Evolutionary conservation across 2,113 vertebrate genomes (phyloP).

Genomic region (Ploceus nigricollis): DNA sequence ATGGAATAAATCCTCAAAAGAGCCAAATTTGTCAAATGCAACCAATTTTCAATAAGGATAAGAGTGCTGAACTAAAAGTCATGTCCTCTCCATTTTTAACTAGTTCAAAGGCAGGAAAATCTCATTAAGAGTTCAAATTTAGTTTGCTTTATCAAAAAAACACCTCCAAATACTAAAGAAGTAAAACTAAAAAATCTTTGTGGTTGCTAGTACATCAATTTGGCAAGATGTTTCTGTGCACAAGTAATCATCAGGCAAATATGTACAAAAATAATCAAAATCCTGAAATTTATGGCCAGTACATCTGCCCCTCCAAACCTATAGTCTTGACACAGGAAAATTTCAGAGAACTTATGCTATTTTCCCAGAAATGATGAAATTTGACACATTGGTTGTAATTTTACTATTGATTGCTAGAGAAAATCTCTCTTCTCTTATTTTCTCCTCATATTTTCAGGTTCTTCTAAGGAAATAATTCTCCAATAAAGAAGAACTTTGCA

Average conservation of each 20-base stretch:
- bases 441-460: neutral
- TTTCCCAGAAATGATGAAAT: neutral
- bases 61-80: neutral
- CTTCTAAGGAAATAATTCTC: neutral
- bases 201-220: neutral
- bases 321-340: neutral
- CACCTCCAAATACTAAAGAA: neutral
- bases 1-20: neutral
- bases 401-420: neutral
- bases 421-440: neutral
- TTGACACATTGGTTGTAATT: neutral
- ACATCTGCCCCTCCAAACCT: neutral
- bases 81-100: neutral
- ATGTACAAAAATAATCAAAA: neutral
- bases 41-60: neutral
- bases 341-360: neutral
- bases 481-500: neutral
- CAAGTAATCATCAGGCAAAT: neutral
- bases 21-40: neutral
- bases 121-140: neutral
- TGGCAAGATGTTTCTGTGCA: neutral
- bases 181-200: neutral
- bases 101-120: neutral
- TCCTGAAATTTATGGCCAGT: neutral
- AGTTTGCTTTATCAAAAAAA: neutral